Percentiles rank a stretch among this genome's conserved stretches.
phyloP scores from a whole-genome alignment of 2,888 invertebrate species.

The Dryomyza anilis region DNA sequence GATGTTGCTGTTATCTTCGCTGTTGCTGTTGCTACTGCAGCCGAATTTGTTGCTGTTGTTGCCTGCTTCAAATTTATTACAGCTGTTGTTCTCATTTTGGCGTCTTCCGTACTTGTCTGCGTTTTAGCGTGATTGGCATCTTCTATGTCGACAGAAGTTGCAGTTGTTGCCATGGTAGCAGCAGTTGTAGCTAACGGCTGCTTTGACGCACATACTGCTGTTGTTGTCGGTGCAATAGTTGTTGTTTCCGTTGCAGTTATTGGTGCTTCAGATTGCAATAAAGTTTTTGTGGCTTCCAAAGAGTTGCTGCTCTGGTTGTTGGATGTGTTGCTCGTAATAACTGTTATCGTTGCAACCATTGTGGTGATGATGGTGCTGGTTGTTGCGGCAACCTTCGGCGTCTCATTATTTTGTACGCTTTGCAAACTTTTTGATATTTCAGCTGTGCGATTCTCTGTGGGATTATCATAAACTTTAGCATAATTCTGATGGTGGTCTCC shows the following conservation, averaged over 20 bases:
- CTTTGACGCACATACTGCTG: conserved; percentile 1
- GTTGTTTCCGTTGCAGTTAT: conserved; percentile 33
- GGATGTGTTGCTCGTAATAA: conserved; percentile 21
- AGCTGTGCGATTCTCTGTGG: conserved; percentile 17
- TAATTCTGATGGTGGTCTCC: conserved; percentile 10
- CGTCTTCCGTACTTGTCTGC: conserved; percentile 14
- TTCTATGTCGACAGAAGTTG: conserved; percentile 41
- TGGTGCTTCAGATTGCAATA: conserved; percentile 39
- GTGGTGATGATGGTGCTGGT: conserved; percentile 24
- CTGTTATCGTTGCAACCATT: conserved; percentile 23
- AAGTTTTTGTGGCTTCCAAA: conserved; percentile 46
- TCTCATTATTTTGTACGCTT: conserved; percentile 17
- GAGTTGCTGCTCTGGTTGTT: conserved; percentile 22
- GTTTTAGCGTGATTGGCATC: conserved; percentile 37
- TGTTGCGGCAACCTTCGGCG: conserved; percentile 12
- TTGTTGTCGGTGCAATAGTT: conserved; percentile 16
- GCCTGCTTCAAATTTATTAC: conserved; percentile 10
- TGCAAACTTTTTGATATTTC: conserved; percentile 22
- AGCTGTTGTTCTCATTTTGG: conserved; percentile 11
- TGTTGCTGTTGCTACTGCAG: conserved; percentile 16
- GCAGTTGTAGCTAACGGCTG: conserved; percentile 3
- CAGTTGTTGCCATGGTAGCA: conserved; percentile 25
- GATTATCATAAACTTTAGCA: neutral
- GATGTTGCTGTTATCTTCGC: conserved; percentile 23
- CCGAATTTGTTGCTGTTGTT: conserved; percentile 32